Evolutionary conservation across 2,888 invertebrate species (phyloP), one percentile per base, ranked within the genome.

Genomic region (Omphaloscelis lunosa): DNA sequence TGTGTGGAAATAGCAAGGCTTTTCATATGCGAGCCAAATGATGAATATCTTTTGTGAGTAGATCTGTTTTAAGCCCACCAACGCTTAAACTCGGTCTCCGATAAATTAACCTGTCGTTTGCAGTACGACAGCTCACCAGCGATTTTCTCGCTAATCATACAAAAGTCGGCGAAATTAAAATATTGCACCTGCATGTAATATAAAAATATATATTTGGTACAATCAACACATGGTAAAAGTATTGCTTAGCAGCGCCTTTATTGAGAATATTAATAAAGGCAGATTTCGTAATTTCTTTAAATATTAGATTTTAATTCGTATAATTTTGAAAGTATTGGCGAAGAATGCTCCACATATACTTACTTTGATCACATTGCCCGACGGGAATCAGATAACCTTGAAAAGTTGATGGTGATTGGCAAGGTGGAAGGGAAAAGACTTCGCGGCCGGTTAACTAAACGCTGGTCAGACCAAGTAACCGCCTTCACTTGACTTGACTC

Each of bases 21-120:
- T 59, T 69, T 53, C 7, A 83, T 48, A 83, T 56, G 48, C 41
- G 9, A 83, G 8, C 41, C 5, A 58, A 77, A 77, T 67, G 0
- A 68, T 68, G 39, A 78, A 68, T 68, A 68, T 65, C 17, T 39
- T 75, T 61, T 62, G 34, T n/a, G 29, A 67, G n/a, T 20, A 76
- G 29, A 58, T 61, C 29, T 70, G 45, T 75, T 63, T 72, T 71
- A 63, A 79, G 59, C n/a, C 59, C 41, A 45, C 69, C 72, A 72
- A 56, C 45, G 62, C 56, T 75, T 65, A 53, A 84, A 65, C 72
- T 72, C 78, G 76, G 66, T 72, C 72, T 59, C 75, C 75, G 73
- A 61, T 56, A 84, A 84, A 84, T 86, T 84, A 86, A 86, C 72
- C 74, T 84, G 86, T 86, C 84, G 70, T 75, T 58, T 70, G 76